Evolutionary conservation across 1,140 invertebrate genomes (phyloP), one percentile per base, ranked within the genome.

Genomic region (Pogonus chalceus): DNA sequence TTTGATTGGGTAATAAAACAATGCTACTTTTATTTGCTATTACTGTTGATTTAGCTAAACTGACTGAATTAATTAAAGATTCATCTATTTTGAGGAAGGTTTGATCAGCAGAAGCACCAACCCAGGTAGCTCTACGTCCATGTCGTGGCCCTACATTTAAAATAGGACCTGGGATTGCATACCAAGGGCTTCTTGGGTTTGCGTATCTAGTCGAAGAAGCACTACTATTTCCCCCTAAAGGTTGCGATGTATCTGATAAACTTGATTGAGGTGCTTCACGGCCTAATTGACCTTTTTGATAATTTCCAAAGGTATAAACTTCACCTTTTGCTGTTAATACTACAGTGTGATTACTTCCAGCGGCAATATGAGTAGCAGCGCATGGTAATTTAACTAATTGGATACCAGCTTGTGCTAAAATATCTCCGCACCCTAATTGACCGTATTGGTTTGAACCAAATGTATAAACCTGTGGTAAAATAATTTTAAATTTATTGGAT

Each of bases 371-470:
- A 1, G 78, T 76, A 1, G 80, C 78, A 9, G 75, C 72, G 26
- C 77, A 75, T 1, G 85, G 81, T 22, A 92, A 74, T 62, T 84
- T 82, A 0, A 97, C 84, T 53, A 83, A 78, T 35, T 87, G 81
- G 0, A 90, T 83, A 0, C 81, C 79, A 50, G 83, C 85, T 56
- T 90, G 84, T 1, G 79, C 76, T 24, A 81, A 70, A 2, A 88
- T 75, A 70, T 96, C 91, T 0, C 92, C 92, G 23, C 87, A 82
- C 20, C 95, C 95, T 18, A 98, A 74, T 68, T 98, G 95, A 0
- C 95, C 96, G 67, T 90, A 88, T 60, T 90, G 85, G 72, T 98
- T 98, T 59, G 89, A 96, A 0, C 93, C 88, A 70, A 92, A 97
- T 2, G 94, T 87, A 56, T 85, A 88, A 0, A 97, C 92, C 62